A percentile compares a stretch with the other conserved stretches of the same genome.
These are phyloP conservation scores for Thrips palmi DNA, from an alignment of 1,140 invertebrate species.

Conservation along the genomic window DNA sequence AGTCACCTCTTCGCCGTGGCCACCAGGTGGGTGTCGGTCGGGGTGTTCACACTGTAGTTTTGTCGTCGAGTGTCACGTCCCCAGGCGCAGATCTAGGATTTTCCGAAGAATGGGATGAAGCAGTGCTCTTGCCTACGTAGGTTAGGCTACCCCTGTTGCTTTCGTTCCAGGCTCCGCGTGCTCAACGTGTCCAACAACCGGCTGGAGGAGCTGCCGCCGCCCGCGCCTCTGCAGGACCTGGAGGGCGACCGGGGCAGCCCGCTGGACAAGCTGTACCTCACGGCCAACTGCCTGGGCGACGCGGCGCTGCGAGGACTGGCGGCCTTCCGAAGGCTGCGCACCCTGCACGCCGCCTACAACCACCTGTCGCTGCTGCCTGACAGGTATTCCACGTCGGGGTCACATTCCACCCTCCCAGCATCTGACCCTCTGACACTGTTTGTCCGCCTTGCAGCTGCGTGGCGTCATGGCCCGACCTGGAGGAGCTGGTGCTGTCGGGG, in stretches of 20 bases:
- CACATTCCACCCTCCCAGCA: not conserved
- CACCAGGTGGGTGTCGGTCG: conserved; percentile 24
- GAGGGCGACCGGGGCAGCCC: conserved; percentile 30
- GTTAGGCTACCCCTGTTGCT: no score
- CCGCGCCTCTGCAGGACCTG: no score
- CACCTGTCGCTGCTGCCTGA: conserved; percentile 51
- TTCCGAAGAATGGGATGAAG: no score
- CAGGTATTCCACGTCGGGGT: conserved; percentile 23
- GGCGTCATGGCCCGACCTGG: conserved; percentile 52
- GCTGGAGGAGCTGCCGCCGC: conserved; percentile 43
- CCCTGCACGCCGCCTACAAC: conserved; percentile 62
- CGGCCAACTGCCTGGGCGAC: conserved; percentile 58
- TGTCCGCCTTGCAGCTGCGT: conserved; percentile 32
- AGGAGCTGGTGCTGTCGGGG: conserved; percentile 64
- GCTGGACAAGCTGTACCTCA: conserved; percentile 53
- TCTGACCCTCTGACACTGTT: not conserved
- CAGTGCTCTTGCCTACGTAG: no score
- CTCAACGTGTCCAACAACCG: conserved; percentile 64
- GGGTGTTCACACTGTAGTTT: no score
- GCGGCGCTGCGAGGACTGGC: conserved; percentile 45
- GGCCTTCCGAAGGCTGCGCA: conserved; percentile 40
- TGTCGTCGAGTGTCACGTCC: no score
- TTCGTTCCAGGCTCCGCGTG: conserved; percentile 34
- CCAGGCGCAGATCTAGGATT: no score
- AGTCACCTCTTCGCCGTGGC: conserved; percentile 56